A percentile compares a stretch with the other conserved stretches of the same genome.
phyloP scores from a whole-genome alignment of 2,113 vertebrate genomes.

The Proteles cristata region DNA sequence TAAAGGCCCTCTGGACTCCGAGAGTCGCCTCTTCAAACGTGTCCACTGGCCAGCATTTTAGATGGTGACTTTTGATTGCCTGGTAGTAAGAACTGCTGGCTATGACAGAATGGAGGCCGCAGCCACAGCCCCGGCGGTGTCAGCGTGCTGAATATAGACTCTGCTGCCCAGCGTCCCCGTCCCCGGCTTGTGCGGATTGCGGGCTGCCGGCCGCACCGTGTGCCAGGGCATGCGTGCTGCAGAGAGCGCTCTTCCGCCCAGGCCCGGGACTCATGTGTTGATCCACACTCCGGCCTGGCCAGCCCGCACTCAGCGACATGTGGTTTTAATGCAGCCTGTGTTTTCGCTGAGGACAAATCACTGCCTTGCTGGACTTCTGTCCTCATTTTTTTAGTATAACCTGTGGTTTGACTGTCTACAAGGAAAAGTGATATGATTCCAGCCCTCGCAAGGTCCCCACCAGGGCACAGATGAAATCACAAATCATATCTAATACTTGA shows the following conservation, averaged over 20 bases:
- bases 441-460: conserved; percentile 52
- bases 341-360: conserved; percentile 84
- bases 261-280: conserved; percentile 5
- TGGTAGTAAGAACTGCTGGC: not conserved
- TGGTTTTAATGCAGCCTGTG: conserved; percentile 83
- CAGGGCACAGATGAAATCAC: conserved; percentile 55
- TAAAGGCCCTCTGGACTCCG: not conserved
- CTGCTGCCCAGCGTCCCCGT: accelerated
- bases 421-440: conserved; percentile 80
- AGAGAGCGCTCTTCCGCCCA: not conserved
- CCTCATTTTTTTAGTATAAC: conserved; percentile 73
- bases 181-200: not conserved
- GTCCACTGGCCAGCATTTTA: not conserved
- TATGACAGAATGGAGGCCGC: accelerated
- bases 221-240: not conserved
- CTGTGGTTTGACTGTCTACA: conserved; percentile 83
- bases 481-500: conserved; percentile 68
- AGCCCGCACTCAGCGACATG: conserved; percentile 74
- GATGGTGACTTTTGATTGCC: not conserved
- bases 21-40: not conserved
- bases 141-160: accelerated
- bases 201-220: not conserved
- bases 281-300: conserved; percentile 60
- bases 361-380: conserved; percentile 76
- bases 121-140: accelerated